Base-by-base conservation (phyloP, 2,888 invertebrate genomes). In the Oithona nana region DNA sequence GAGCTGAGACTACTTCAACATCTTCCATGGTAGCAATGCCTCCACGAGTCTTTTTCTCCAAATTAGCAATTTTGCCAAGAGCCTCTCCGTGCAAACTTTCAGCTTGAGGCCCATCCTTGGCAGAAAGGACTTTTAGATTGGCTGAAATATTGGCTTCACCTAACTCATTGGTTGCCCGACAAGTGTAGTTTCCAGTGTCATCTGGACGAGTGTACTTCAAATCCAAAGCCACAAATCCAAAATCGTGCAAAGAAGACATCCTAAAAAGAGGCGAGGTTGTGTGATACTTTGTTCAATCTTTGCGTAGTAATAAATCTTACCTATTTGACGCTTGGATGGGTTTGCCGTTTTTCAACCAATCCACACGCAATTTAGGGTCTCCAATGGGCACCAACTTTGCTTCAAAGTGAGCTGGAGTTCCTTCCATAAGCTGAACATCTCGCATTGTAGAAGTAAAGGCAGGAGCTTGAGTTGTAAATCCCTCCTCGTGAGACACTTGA, bases 121-220 rank as follows among this genome's bases (percentile, higher is more conserved):
- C 57, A 83, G 84, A 85, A 78, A 88, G 86, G 1, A 89, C 89
- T 69, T 84, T 82, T 16, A 97, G 77, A 1, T 90, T 88, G 8
- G 94, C 89, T 6, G 93, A 89, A 50, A 93, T 93, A 1, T 90
- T 87, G 22, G 95, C 94, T 77, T 94, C 88, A 63, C 95, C 95
- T 63, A 93, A 77, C 68, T 92, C 89, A 70, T 94, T 93, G 63
- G 71, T 71, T 49, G 94, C 93, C 64, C 90, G 82, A 72, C 94
- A 92, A 1, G 93, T 94, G 73, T 95, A 95, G 49, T 92, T 89
- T 55, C 95, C 95, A 1, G 92, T 89, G 75, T 97, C 97, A 74
- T 92, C 92, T 26, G 93, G 90, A 71, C 88, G 88, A 0, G 88
- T 88, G 69, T 89, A 89, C 72, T 89, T 89, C 86, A 90, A 86